Conservation (phyloP, 2,797 vertebrate species). For the Molossus alvarezi region DNA sequence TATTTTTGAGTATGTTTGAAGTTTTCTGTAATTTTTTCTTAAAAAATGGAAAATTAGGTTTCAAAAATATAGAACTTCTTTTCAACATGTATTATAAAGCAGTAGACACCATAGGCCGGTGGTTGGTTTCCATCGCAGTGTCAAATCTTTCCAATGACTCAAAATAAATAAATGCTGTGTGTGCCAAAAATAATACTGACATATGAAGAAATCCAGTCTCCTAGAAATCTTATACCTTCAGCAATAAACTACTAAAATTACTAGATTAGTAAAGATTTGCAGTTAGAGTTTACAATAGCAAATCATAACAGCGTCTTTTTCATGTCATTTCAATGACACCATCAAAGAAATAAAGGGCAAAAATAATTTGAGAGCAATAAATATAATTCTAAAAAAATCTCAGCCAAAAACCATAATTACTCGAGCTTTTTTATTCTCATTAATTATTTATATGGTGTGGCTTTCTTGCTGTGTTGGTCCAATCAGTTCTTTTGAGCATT, state of each 20-base stretch:
- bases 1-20: slow-evolving; percentile 40
- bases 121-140: slow-evolving; percentile 60
- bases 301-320: slow-evolving; percentile 61
- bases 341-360: slow-evolving; percentile 65
- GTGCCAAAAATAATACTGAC: slow-evolving; percentile 80
- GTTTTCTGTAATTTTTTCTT: slow-evolving; percentile 65
- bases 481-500: slow-evolving; percentile 64
- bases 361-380: slow-evolving; percentile 65
- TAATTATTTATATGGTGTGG: slow-evolving; percentile 73
- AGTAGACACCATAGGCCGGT: not conserved
- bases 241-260: slow-evolving; percentile 72
- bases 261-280: slow-evolving; percentile 78
- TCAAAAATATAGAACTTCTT: slow-evolving; percentile 56
- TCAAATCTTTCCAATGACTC: slow-evolving; percentile 76
- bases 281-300: slow-evolving; percentile 70
- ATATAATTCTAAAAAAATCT: slow-evolving; percentile 64
- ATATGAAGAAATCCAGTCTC: slow-evolving; percentile 57
- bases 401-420: slow-evolving; percentile 56
- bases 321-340: slow-evolving; percentile 55
- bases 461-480: slow-evolving; percentile 67
- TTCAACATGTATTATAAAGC: slow-evolving; percentile 59
- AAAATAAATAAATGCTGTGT: slow-evolving; percentile 77
- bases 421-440: slow-evolving; percentile 66
- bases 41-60: slow-evolving; percentile 70
- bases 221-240: slow-evolving; percentile 72